Evolutionary conservation across 2,113 vertebrate genomes (phyloP).

Genomic region (Forbesichthys papilliferus): DNA sequence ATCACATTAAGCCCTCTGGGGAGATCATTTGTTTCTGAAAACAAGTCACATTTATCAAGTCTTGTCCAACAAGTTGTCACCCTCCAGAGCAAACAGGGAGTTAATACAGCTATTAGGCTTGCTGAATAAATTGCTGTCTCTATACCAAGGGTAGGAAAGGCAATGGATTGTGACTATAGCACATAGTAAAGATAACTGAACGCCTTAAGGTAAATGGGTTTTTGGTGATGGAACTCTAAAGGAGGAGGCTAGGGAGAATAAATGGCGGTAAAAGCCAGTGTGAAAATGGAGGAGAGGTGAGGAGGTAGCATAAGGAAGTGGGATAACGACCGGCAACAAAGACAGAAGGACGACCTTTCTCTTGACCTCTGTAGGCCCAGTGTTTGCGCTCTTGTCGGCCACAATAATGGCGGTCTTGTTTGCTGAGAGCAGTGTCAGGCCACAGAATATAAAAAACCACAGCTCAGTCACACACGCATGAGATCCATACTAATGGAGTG

Average conservation of each 20-base stretch:
- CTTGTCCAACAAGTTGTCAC: constrained; percentile 35
- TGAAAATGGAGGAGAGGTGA: constrained; percentile 47
- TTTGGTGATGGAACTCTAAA: constrained; percentile 2
- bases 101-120: constrained; percentile 34
- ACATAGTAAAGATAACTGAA: constrained; percentile 15
- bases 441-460: constrained; percentile 65
- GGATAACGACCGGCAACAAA: constrained; percentile 50
- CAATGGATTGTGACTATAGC: constrained; percentile 10
- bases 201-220: constrained; percentile 8
- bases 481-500: constrained; percentile 69
- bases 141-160: constrained; percentile 10
- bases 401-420: constrained; percentile 75
- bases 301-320: constrained; percentile 49
- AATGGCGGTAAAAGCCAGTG: constrained; percentile 29
- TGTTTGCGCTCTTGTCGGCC: constrained; percentile 77
- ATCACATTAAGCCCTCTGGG: neutral
- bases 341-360: constrained; percentile 51
- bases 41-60: constrained; percentile 27
- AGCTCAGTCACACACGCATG: constrained; percentile 46
- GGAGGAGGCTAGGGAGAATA: constrained; percentile 23
- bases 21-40: constrained; percentile 16
- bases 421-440: constrained; percentile 73
- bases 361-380: constrained; percentile 69
- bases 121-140: constrained; percentile 13
- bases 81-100: constrained; percentile 23